A percentile compares a stretch with the other conserved stretches of the same genome.
Conservation (phyloP, 2,888 invertebrate species). For the Lasioglossum marginatum region DNA sequence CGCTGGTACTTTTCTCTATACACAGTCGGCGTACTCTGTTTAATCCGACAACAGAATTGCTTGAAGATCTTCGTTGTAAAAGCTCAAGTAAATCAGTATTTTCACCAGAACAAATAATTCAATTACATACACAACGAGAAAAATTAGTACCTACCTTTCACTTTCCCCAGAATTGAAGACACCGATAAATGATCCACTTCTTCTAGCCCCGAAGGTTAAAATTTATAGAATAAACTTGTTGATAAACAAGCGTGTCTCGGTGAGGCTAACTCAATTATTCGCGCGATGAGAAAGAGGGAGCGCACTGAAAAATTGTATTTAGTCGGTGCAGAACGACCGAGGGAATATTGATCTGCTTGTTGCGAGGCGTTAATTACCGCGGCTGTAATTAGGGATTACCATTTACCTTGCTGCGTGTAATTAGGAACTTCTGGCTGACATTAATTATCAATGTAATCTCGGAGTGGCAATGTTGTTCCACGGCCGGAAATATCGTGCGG, state of each 20-base stretch:
- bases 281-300: neutral
- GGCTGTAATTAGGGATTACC: conserved; percentile 54
- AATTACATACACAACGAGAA: neutral
- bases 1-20: neutral
- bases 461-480: neutral
- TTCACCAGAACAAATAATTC: neutral
- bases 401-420: conserved; percentile 36
- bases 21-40: neutral
- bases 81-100: neutral
- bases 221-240: neutral
- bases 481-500: neutral
- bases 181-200: no score
- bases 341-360: conserved; percentile 34
- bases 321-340: neutral
- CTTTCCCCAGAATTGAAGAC: neutral
- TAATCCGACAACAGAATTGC: neutral
- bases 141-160: neutral
- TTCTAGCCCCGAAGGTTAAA: no score
- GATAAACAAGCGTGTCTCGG: neutral
- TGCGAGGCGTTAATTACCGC: conserved; percentile 51
- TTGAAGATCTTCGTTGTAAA: neutral
- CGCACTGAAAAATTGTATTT: conserved; percentile 16
- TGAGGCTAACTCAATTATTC: neutral
- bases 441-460: conserved; percentile 53
- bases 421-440: conserved; percentile 53